Conservation (phyloP, 30 jellyfish, hydroid and myxozoan genomes). For the Rhopilema esculentum region DNA sequence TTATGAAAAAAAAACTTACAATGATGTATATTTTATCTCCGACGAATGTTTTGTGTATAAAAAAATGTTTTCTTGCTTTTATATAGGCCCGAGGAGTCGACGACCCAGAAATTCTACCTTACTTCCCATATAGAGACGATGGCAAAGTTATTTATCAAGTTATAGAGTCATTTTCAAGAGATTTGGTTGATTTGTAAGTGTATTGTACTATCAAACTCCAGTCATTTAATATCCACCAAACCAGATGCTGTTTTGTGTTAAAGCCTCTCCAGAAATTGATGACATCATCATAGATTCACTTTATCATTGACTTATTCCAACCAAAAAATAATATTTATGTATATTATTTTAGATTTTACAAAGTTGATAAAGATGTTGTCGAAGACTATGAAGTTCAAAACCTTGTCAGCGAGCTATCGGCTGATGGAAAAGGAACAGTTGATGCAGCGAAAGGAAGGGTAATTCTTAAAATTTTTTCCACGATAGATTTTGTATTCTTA, state of each 20-base stretch:
- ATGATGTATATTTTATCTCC: too few species aligned
- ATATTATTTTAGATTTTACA: conserved; percentile 62
- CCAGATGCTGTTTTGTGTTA: too few species aligned
- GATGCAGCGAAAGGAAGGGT: conserved; percentile 87
- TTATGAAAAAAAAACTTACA: too few species aligned
- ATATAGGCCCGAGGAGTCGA: conserved; percentile 68
- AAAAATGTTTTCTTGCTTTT: too few species aligned
- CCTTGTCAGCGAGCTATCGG: conserved; percentile 74
- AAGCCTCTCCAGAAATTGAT: too few species aligned
- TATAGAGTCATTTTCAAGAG: conserved; percentile 57
- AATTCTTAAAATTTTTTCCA: neutral
- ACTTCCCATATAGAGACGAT: conserved; percentile 87
- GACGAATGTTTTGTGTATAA: too few species aligned
- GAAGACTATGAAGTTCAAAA: conserved; percentile 78
- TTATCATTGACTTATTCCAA: too few species aligned
- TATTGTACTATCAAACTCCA: too few species aligned
- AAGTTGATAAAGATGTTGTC: conserved; percentile 50
- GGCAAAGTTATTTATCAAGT: conserved; percentile 67
- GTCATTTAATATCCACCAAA: too few species aligned
- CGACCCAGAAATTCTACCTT: conserved; percentile 50
- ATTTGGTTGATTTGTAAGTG: conserved; percentile 73
- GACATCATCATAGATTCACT: too few species aligned
- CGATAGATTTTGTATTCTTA: neutral
- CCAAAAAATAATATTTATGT: too few species aligned
- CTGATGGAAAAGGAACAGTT: conserved; percentile 59